Conservation (phyloP, 2,797 vertebrate species). For the Astyanax mexicanus region DNA sequence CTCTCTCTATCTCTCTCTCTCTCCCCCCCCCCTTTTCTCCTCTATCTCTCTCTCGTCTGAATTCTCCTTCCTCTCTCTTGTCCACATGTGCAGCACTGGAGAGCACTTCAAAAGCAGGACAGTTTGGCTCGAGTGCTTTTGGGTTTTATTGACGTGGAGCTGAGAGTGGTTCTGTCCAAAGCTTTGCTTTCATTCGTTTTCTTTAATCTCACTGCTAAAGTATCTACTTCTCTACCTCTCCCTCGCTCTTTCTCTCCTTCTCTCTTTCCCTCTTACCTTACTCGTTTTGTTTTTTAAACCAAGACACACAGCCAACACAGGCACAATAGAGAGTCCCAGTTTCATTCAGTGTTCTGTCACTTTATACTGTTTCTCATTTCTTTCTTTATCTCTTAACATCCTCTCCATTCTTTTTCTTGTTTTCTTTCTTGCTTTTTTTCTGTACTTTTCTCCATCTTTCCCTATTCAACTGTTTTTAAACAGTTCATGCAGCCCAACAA, state of each 20-base stretch:
- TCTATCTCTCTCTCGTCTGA: slow-evolving; percentile 8
- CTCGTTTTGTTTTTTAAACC: background rate
- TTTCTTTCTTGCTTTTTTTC: too few relatives aligned
- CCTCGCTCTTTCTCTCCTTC: background rate
- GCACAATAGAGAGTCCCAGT: too few relatives aligned
- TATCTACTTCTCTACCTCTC: slow-evolving; percentile 28
- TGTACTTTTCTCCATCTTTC: too few relatives aligned
- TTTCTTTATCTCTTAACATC: too few relatives aligned
- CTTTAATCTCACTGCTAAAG: slow-evolving; percentile 15
- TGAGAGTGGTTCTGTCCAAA: background rate
- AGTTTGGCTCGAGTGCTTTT: slow-evolving; percentile 25
- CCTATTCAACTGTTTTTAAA: too few relatives aligned
- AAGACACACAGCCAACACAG: too few relatives aligned
- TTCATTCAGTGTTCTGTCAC: too few relatives aligned
- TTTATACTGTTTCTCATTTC: too few relatives aligned
- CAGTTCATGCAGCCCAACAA: too few relatives aligned
- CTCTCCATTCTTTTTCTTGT: too few relatives aligned
- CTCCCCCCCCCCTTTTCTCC: slow-evolving; percentile 35
- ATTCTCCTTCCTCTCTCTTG: slow-evolving; percentile 8
- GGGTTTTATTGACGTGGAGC: background rate
- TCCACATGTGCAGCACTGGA: slow-evolving; percentile 31
- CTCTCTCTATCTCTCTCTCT: slow-evolving; percentile 20
- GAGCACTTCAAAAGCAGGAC: slow-evolving; percentile 30
- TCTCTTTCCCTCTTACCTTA: background rate
- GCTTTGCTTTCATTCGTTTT: background rate